phyloP scores from a whole-genome alignment of 2,113 vertebrate species.

The Panthera leo region DNA sequence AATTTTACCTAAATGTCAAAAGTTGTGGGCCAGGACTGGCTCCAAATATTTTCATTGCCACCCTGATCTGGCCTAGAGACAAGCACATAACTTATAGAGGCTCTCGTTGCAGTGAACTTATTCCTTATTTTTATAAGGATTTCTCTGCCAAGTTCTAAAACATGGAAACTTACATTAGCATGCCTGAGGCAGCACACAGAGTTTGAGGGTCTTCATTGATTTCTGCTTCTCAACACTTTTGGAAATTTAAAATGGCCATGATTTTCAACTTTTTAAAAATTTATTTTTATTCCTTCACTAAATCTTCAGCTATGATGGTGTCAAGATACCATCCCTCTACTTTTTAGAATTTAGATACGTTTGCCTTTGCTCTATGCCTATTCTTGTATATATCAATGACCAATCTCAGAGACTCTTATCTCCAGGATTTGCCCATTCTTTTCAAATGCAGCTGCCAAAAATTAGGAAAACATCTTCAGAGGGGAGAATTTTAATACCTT shows the following conservation, averaged over 20 bases:
- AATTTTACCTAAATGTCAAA: constrained; percentile 78
- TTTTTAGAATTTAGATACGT: not conserved
- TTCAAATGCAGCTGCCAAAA: not conserved
- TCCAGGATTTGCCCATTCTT: not conserved
- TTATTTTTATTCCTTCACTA: not conserved
- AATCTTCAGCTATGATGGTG: not conserved
- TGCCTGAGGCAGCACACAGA: not conserved
- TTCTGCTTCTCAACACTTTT: not conserved
- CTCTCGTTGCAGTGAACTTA: constrained; percentile 59
- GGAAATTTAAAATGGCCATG: constrained; percentile 4
- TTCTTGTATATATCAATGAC: not conserved
- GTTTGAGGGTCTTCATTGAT: not conserved
- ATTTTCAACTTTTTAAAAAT: not conserved
- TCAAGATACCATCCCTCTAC: not conserved
- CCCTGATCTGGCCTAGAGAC: constrained; percentile 77
- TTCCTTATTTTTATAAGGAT: constrained; percentile 73
- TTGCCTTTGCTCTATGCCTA: not conserved
- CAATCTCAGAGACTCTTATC: not conserved
- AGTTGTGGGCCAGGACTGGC: constrained; percentile 66
- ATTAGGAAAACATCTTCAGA: not conserved
- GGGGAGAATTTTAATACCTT: not conserved
- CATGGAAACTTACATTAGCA: constrained; percentile 68
- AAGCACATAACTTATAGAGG: constrained; percentile 79
- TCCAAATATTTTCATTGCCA: constrained; percentile 78
- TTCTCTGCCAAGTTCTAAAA: constrained; percentile 79